Percentiles rank a stretch among this genome's conserved stretches.
phyloP scores from a whole-genome alignment of 2,797 vertebrate genomes.

The Melanotaenia maccullochi region DNA sequence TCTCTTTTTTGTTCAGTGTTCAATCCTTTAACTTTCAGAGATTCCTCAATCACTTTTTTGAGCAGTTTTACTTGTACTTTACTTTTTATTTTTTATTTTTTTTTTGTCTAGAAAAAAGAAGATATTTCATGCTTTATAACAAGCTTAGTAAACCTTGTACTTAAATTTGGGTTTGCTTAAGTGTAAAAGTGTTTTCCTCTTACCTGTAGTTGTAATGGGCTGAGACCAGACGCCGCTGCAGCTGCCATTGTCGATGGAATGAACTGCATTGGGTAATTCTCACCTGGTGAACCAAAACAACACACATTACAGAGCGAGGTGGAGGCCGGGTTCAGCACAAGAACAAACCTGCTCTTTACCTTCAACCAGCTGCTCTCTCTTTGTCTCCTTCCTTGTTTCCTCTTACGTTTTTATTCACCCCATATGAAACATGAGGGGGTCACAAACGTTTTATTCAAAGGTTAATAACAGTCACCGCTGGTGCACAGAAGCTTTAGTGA shows the following conservation, averaged over 20 bases:
- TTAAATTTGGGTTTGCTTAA: neutral
- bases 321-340: conserved; percentile 78
- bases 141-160: neutral
- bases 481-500: conserved; percentile 36
- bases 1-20: neutral
- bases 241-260: conserved; percentile 99
- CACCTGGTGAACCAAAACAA: conserved; percentile 89
- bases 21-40: neutral
- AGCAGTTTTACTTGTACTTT: conserved; percentile 4
- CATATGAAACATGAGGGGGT: conserved; percentile 37
- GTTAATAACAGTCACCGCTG: conserved; percentile 44
- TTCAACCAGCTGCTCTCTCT: conserved; percentile 19
- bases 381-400: conserved; percentile 21
- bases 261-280: conserved; percentile 99
- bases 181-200: conserved; percentile 14
- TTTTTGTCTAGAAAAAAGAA: neutral
- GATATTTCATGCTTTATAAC: neutral
- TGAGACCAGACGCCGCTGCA: conserved; percentile 98
- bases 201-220: conserved; percentile 98
- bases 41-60: neutral
- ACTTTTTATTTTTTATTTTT: neutral
- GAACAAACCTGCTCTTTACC: conserved; percentile 51
- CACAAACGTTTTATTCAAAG: conserved; percentile 43
- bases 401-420: conserved; percentile 66
- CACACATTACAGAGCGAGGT: conserved; percentile 82